Evolutionary conservation across 1,140 invertebrate genomes (phyloP).

Genomic region (Solenopsis fugax): DNA sequence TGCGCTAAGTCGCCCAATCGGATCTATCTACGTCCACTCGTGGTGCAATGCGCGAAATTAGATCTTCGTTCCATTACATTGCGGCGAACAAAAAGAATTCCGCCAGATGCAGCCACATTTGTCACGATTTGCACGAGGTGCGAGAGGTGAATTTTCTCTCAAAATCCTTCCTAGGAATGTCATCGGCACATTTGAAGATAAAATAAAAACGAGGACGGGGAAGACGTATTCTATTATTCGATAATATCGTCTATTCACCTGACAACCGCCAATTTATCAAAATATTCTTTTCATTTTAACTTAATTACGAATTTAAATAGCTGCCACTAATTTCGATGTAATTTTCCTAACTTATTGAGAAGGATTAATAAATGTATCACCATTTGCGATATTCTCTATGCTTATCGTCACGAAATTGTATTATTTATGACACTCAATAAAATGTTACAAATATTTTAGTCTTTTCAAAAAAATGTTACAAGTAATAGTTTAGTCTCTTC

Average conservation of each 20-base stretch:
- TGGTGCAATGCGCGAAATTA: conserved; percentile 55
- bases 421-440: neutral
- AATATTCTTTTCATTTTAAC: neutral
- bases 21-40: conserved; percentile 57
- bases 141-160: conserved; percentile 36
- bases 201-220: neutral
- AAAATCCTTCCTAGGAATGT: conserved; percentile 16
- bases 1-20: conserved; percentile 56
- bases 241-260: neutral
- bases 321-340: neutral
- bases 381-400: neutral
- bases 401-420: neutral
- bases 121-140: conserved; percentile 54
- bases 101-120: conserved; percentile 54
- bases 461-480: too few relatives aligned
- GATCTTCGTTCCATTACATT: conserved; percentile 60
- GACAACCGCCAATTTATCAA: neutral
- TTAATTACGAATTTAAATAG: conserved; percentile 21
- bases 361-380: neutral
- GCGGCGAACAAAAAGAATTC: conserved; percentile 48
- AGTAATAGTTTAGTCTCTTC: too few relatives aligned
- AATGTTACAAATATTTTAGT: too few relatives aligned
- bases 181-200: conserved; percentile 25
- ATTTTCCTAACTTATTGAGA: neutral
- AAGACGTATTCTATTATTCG: conserved; percentile 15